These are phyloP conservation scores for Recurvirostra avosetta DNA, from an alignment of 2,113 vertebrate genomes.

Conservation along the genomic window DNA sequence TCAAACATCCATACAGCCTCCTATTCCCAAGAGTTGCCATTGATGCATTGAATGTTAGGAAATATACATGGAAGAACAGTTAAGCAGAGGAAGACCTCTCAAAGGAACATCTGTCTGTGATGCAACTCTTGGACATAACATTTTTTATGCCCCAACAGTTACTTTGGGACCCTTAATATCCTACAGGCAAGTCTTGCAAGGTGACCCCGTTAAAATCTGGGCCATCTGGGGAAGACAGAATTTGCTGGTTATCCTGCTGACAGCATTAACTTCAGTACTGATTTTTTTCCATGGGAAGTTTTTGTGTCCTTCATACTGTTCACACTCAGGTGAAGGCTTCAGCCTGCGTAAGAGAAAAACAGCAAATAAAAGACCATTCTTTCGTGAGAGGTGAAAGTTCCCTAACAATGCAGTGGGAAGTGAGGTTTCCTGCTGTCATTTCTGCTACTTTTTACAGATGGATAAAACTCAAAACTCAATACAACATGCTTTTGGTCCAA, in stretches of 20 bases:
- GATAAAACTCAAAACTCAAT: constrained; percentile 9
- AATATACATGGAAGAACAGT: not conserved
- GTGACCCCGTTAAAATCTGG: not conserved
- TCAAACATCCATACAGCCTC: not conserved
- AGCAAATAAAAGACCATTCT: constrained; percentile 31
- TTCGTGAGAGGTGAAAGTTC: not conserved
- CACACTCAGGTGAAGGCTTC: constrained; percentile 22
- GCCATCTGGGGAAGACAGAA: not conserved
- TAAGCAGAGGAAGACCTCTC: not conserved
- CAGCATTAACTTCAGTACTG: not conserved
- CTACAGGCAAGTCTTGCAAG: not conserved
- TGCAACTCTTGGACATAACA: not conserved
- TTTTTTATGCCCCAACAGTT: constrained; percentile 12
- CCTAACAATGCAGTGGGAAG: not conserved
- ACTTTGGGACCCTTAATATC: constrained; percentile 24
- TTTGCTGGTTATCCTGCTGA: constrained; percentile 13
- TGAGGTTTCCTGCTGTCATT: not conserved
- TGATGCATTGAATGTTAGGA: not conserved
- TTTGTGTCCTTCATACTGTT: not conserved
- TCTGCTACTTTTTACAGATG: constrained; percentile 41
- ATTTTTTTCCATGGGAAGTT: not conserved
- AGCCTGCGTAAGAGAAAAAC: not conserved
- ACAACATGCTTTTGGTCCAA: not conserved
- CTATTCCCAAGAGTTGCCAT: constrained; percentile 2
- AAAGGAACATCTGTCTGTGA: constrained; percentile 41